phyloP scores from a whole-genome alignment of 2,113 vertebrate genomes.

The Callipepla squamata region DNA sequence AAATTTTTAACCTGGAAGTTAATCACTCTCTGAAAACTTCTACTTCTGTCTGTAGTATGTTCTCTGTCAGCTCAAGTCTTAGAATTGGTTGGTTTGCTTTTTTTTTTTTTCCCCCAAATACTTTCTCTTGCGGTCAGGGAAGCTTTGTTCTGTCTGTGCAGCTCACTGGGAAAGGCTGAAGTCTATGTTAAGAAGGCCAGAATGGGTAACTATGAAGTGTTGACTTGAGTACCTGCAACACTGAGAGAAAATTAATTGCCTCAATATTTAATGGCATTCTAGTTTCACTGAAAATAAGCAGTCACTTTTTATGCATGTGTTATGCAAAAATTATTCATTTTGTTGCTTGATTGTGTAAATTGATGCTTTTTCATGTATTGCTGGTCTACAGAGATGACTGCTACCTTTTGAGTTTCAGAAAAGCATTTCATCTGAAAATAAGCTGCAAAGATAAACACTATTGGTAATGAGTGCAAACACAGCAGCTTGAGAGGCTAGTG shows the following conservation, averaged over 20 bases:
- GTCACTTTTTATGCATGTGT: background rate
- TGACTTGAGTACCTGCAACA: background rate
- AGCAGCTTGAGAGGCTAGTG: background rate
- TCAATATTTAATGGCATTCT: background rate
- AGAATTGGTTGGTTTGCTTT: background rate
- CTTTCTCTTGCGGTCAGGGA: background rate
- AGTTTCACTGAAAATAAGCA: background rate
- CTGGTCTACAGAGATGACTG: background rate
- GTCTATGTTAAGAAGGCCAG: background rate
- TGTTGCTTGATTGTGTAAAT: background rate
- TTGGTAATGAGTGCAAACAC: background rate
- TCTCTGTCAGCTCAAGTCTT: background rate
- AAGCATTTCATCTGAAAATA: background rate
- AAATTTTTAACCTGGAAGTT: background rate
- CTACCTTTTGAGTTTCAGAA: background rate
- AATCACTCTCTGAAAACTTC: background rate
- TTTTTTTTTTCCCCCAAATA: background rate
- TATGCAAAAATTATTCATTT: background rate
- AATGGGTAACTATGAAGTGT: background rate
- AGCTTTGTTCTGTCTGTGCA: background rate
- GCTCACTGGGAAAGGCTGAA: background rate
- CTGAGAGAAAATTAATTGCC: background rate
- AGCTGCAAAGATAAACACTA: background rate
- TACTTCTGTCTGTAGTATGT: background rate
- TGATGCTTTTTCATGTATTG: background rate